Evolutionary conservation across 2,797 vertebrate genomes (phyloP).

Genomic region (Gadopsis marmoratus): DNA sequence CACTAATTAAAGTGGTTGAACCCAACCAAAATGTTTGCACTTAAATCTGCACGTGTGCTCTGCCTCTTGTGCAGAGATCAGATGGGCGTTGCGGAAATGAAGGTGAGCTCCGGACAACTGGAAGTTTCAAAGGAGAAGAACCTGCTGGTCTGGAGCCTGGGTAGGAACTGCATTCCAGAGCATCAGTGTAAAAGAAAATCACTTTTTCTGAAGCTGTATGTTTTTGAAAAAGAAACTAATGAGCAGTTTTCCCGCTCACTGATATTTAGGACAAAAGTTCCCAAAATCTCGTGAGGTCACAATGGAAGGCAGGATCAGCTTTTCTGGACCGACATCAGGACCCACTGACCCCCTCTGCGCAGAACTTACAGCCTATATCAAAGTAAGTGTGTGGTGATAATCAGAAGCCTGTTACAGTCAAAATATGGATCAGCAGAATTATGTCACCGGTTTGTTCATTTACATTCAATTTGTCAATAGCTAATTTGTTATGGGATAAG

Average conservation of each 20-base stretch:
- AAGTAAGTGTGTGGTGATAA: conserved; percentile 82
- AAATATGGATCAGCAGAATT: too few species aligned
- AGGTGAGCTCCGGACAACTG: conserved; percentile 91
- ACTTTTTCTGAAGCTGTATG: neutral
- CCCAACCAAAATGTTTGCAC: neutral
- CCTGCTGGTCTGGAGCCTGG: conserved; percentile 91
- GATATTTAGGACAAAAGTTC: conserved; percentile 92
- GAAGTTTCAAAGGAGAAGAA: conserved; percentile 93
- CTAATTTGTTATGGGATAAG: neutral
- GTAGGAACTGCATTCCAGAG: conserved; percentile 68
- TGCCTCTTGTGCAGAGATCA: conserved; percentile 84
- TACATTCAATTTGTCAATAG: neutral
- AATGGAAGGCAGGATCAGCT: conserved; percentile 90
- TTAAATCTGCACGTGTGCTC: neutral
- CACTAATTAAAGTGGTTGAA: too few species aligned
- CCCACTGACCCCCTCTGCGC: conserved; percentile 90
- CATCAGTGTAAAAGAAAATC: neutral
- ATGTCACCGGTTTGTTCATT: neutral
- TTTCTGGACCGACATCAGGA: conserved; percentile 83
- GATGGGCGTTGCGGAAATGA: conserved; percentile 88
- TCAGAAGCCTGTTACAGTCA: neutral
- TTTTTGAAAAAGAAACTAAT: conserved; percentile 19
- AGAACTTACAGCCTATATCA: conserved; percentile 91
- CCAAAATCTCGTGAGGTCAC: conserved; percentile 92
- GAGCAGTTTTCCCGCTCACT: neutral